Conservation (phyloP, 2,113 vertebrate species). For the Tympanuchus pallidicinctus region DNA sequence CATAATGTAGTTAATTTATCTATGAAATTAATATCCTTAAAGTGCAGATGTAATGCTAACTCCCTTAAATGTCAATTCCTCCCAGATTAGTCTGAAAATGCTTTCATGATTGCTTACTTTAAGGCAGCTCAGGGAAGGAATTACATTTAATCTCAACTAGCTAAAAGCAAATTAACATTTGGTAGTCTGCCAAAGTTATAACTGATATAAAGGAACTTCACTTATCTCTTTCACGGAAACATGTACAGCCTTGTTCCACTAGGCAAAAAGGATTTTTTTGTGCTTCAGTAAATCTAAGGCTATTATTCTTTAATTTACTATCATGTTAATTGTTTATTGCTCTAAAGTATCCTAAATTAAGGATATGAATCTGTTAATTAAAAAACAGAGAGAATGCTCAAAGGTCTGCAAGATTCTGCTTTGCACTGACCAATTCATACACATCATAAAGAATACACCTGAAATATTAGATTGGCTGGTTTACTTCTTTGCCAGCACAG, state of each 20-base stretch:
- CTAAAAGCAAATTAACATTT: conserved; percentile 92
- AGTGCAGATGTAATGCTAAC: conserved; percentile 79
- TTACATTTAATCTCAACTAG: conserved; percentile 88
- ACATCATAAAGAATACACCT: not conserved
- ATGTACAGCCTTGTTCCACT: conserved; percentile 80
- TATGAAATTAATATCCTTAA: conserved; percentile 81
- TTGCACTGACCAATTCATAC: not conserved
- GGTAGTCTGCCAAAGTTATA: conserved; percentile 86
- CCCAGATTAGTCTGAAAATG: conserved; percentile 81
- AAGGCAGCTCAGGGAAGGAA: conserved; percentile 85
- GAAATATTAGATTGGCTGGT: not conserved
- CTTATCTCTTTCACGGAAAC: conserved; percentile 66
- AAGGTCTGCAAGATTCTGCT: not conserved
- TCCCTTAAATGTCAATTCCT: conserved; percentile 83
- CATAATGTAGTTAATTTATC: conserved; percentile 79
- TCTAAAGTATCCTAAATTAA: not conserved
- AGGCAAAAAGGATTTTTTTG: conserved; percentile 68
- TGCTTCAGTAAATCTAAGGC: conserved; percentile 33
- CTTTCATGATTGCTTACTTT: conserved; percentile 85
- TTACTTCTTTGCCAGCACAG: not conserved
- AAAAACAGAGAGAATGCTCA: not conserved
- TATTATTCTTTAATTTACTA: conserved; percentile 3
- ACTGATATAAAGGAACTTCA: conserved; percentile 84
- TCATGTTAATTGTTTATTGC: conserved; percentile 12
- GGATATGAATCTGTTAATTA: not conserved